Base-by-base conservation (phyloP, 2,797 vertebrate species). In the Setipinna tenuifilis region DNA sequence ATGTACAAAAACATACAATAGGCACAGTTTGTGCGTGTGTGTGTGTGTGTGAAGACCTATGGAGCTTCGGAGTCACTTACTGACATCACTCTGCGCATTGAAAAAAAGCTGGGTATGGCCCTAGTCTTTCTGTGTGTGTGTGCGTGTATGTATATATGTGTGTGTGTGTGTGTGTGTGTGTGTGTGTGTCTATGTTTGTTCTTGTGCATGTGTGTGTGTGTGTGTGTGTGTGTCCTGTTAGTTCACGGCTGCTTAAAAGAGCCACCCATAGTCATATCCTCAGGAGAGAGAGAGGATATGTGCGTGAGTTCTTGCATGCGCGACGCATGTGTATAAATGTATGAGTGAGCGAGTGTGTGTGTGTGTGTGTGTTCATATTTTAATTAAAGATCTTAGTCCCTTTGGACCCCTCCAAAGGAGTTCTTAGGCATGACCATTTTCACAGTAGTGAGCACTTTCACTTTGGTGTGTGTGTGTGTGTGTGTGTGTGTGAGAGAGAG, bases 11-110 rank as follows among this genome's bases (percentile, higher is more conserved):
- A 25, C 12, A 28, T 23, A 16, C 3, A 0, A 44, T n/a, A n/a
- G n/a, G n/a, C n/a, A n/a, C n/a, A n/a, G 61, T 25, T n/a, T 65
- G 88, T 88, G 83, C 62, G 89, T 91, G 89, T 89, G 88, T 83
- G 84, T 87, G 90, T 89, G 88, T 90, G 88, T 90, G 91, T 89
- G 90, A 89, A 91, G 88, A 86, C 86, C 87, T 82, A 85, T 21
- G 50, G 80, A 62, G 61, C 61, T 65, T 0, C 61, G 23, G 61
- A 65, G 61, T 65, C 61, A 25, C 61, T 10, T 65, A 23, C 61
- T 65, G 61, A 65, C 1, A 65, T 65, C 23, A n/a, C 61, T 23
- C n/a, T 25, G 61, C 61, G 23, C n/a, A 65, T 65, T 65, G 9
- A 65, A 65, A 23, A 25, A 23, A 65, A 9, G 2, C 7, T 7